Evolutionary conservation across 2,888 invertebrate genomes (phyloP).

Genomic region (Trachelus troglodyta): DNA sequence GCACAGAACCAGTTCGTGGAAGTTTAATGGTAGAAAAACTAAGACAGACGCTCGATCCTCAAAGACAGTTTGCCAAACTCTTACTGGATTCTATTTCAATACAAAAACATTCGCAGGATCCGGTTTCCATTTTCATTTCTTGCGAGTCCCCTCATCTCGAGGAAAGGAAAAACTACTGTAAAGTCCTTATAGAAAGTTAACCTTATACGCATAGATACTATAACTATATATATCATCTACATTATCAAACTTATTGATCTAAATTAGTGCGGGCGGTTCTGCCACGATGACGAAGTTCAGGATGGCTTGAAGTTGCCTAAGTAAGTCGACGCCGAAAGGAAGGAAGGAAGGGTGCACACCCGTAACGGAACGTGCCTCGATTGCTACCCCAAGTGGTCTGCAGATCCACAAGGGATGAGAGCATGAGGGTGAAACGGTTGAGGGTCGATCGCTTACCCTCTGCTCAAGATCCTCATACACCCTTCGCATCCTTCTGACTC

Average conservation of each 20-base stretch:
- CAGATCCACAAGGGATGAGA: not conserved
- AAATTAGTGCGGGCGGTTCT: not conserved
- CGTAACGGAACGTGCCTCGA: not conserved
- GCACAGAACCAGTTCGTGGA: not conserved
- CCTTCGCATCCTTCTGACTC: not conserved
- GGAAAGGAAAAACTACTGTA: not conserved
- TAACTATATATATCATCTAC: not conserved
- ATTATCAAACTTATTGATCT: not conserved
- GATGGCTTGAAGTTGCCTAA: not conserved
- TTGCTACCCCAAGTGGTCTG: not conserved
- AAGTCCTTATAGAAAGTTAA: not conserved
- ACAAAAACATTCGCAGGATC: not conserved
- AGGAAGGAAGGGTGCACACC: not conserved
- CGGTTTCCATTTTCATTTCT: not conserved
- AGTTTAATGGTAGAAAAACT: not conserved
- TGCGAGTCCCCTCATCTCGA: not conserved
- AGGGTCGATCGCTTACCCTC: not conserved
- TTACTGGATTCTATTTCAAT: not conserved
- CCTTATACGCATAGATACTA: not conserved
- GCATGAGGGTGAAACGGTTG: not conserved
- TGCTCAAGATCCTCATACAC: not conserved
- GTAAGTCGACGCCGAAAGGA: not conserved
- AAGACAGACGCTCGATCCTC: not conserved
- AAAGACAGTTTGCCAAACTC: not conserved
- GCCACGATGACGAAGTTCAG: not conserved